Base-by-base conservation (phyloP, 2,113 vertebrate species). In the Proteles cristata region DNA sequence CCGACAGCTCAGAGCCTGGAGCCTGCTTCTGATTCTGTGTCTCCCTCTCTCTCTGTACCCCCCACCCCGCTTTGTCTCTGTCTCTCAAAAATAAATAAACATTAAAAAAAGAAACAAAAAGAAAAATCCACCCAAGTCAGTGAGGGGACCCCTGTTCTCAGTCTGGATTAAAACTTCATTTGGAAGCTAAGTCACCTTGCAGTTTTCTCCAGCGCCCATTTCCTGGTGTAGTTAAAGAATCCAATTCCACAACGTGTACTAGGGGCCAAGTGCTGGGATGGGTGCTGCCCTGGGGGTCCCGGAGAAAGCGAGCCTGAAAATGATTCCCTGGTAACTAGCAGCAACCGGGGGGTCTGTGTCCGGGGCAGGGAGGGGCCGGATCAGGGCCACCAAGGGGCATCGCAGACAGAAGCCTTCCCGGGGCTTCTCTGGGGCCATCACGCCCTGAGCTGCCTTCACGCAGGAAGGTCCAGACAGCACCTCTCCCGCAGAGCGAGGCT, bases 381-480 rank as follows among this genome's bases (percentile, higher is more conserved):
- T 39, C 39, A 39, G 39, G 39, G 39, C 39, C 39, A 39, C 39
- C 39, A 35, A 11, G 9, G 55, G 0, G 0, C 15, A 4, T 33
- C 0, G 0, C 11, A 5, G 0, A 71, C 4, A 1, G 88, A n/a
- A 79, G 77, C 33, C 77, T 12, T 45, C n/a, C 3, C 0, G 0
- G 58, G 9, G 0, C 10, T 14, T 65, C 31, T 50, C 53, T 1
- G 43, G 39, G 77, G 58, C 73, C 74, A 1, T 1, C 2, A 1
- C 4, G 69, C 6, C 71, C 35, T 26, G 3, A 43, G 55, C 4
- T 10, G 17, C 2, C 66, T 48, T 48, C 1, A 1, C 9, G 35
- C 19, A 0, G 1, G 65, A 82, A 53, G 66, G 2, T 17, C 89
- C 93, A n/a, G 58, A 11, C 0, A 12, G 25, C 50, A 5, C 23